These are phyloP conservation scores for Epicampocera succincta DNA, from an alignment of 2,888 invertebrate species.

Conservation along the genomic window DNA sequence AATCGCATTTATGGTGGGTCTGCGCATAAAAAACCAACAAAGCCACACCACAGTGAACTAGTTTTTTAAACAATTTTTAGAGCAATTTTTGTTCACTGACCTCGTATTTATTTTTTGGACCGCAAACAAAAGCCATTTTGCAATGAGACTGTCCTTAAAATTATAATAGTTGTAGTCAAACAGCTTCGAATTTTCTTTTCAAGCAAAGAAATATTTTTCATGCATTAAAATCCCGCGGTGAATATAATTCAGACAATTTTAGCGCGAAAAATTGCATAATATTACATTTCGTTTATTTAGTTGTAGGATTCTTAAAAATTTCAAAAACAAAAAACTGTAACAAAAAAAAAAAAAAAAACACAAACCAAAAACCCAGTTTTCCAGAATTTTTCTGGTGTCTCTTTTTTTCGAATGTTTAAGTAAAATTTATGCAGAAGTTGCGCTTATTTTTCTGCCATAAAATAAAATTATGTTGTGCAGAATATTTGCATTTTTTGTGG, in stretches of 20 bases:
- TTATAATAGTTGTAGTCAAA: slow-evolving; percentile 67
- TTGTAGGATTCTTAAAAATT: slow-evolving; percentile 23
- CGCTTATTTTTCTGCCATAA: slow-evolving; percentile 29
- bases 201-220: neutral
- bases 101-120: slow-evolving; percentile 49
- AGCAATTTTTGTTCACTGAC: slow-evolving; percentile 74
- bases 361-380: slow-evolving; percentile 28
- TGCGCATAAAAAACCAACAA: neutral
- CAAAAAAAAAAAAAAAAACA: slow-evolving; percentile 65
- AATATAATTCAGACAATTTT: slow-evolving; percentile 56
- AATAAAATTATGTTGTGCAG: slow-evolving; percentile 15
- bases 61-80: slow-evolving; percentile 80
- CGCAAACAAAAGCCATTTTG: slow-evolving; percentile 61
- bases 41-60: slow-evolving; percentile 74
- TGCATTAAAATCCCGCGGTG: slow-evolving; percentile 42
- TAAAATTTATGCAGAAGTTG: neutral
- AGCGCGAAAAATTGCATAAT: slow-evolving; percentile 40
- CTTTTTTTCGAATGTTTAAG: slow-evolving; percentile 9
- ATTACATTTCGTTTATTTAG: neutral
- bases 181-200: slow-evolving; percentile 40
- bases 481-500: slow-evolving; percentile 21
- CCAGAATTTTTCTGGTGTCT: neutral
- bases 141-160: neutral
- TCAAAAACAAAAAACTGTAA: slow-evolving; percentile 62
- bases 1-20: too few species aligned